Percentiles rank a stretch among this genome's conserved stretches.
phyloP scores from a whole-genome alignment of 2,113 vertebrate genomes.

The Tragelaphus buxtoni region DNA sequence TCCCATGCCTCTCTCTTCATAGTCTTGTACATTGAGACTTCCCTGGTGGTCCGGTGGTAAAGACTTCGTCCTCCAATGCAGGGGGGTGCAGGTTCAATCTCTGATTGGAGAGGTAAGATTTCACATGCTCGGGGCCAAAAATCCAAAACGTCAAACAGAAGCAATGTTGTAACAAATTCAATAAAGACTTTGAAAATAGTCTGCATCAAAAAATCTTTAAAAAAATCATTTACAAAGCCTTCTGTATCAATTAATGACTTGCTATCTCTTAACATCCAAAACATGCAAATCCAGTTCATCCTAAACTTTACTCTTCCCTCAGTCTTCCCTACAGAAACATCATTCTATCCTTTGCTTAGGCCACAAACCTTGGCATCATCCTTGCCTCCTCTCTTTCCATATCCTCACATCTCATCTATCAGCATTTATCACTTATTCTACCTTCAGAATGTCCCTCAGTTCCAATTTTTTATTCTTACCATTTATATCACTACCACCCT shows the following conservation, averaged over 20 bases:
- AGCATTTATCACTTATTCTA: neutral
- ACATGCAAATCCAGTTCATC: neutral
- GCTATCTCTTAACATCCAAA: neutral
- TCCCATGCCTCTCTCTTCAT: neutral
- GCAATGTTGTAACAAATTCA: neutral
- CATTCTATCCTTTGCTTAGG: neutral
- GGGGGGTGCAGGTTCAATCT: neutral
- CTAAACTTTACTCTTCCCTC: neutral
- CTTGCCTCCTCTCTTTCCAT: neutral
- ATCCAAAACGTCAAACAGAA: neutral
- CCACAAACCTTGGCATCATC: neutral
- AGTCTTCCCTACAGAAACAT: accelerated
- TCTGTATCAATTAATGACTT: neutral
- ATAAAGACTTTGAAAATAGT: neutral
- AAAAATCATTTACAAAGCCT: neutral
- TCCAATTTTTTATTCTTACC: neutral
- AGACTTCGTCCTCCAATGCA: neutral
- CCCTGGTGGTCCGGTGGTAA: neutral
- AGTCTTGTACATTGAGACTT: neutral
- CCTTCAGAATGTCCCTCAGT: neutral
- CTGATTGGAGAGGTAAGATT: neutral
- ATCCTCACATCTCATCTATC: neutral
- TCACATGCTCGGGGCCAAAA: neutral
- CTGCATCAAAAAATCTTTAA: neutral
- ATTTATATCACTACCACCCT: neutral